Percentiles rank a stretch among this genome's conserved stretches.
phyloP scores from a whole-genome alignment of 1,140 invertebrate genomes.

The Hesperophylax magnus region DNA sequence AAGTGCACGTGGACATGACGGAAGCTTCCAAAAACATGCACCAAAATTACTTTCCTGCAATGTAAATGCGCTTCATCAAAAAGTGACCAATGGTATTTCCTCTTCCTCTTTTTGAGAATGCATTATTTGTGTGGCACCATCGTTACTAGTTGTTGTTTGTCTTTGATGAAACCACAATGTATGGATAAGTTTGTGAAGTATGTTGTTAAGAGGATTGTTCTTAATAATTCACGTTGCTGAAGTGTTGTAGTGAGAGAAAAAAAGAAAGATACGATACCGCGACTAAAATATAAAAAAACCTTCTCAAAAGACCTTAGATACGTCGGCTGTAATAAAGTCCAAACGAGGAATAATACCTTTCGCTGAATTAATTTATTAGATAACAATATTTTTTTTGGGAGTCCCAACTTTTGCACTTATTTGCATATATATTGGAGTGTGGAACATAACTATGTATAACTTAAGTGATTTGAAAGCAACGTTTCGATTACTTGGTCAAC shows the following conservation, averaged over 20 bases:
- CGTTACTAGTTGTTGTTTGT: neutral
- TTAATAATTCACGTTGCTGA: neutral
- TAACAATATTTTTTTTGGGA: neutral
- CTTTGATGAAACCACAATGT: neutral
- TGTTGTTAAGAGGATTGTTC: neutral
- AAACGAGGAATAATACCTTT: neutral
- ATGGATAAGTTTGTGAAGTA: neutral
- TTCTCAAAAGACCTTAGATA: neutral
- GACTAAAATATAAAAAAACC: neutral
- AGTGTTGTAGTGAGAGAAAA: neutral
- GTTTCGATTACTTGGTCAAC: too few species aligned
- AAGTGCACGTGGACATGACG: slow-evolving; percentile 32
- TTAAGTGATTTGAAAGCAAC: too few species aligned
- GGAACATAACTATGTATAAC: too few species aligned
- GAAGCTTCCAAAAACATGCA: slow-evolving; percentile 8
- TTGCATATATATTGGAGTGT: too few species aligned
- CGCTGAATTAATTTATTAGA: neutral
- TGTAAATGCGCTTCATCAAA: neutral
- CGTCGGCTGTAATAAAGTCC: too few species aligned
- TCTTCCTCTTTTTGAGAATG: neutral
- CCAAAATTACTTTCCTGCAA: neutral
- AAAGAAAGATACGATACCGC: neutral
- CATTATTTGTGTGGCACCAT: neutral
- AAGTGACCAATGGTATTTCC: neutral
- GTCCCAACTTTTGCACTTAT: neutral